Percentiles rank a stretch among this genome's conserved stretches.
These are phyloP conservation scores for Xenentodon cancila DNA, from an alignment of 2,797 vertebrate genomes.

Conservation along the genomic window DNA sequence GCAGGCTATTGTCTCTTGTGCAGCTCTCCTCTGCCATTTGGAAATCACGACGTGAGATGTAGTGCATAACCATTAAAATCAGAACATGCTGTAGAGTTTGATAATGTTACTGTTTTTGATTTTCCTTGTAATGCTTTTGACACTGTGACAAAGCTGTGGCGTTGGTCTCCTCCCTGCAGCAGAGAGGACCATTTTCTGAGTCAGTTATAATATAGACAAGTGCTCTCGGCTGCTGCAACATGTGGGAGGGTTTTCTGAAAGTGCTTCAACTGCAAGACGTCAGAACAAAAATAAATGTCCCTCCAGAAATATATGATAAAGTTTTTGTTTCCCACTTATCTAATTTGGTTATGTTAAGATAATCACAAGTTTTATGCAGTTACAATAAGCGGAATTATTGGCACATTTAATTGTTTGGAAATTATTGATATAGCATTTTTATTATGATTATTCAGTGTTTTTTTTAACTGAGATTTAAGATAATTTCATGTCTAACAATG, in stretches of 20 bases:
- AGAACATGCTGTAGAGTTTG: constrained; percentile 46
- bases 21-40: constrained; percentile 55
- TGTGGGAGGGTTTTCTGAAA: no score
- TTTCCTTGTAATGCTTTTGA: constrained; percentile 26
- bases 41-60: constrained; percentile 38
- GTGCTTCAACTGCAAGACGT: no score
- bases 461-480: constrained; percentile 8
- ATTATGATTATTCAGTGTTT: not conserved
- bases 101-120: constrained; percentile 17
- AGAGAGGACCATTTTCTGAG: constrained; percentile 12
- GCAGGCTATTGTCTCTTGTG: constrained; percentile 48
- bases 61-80: constrained; percentile 62
- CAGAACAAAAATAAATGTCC: no score
- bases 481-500: not conserved
- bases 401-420: not conserved
- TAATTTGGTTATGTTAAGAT: not conserved
- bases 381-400: not conserved
- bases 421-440: no score
- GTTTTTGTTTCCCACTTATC: no score
- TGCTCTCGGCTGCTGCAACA: no score
- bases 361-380: not conserved
- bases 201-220: constrained; percentile 14
- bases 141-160: constrained; percentile 4
- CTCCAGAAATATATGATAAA: no score
- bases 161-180: constrained; percentile 4